Evolutionary conservation across 2,797 vertebrate genomes (phyloP).

Genomic region (Eulemur albifrons): DNA sequence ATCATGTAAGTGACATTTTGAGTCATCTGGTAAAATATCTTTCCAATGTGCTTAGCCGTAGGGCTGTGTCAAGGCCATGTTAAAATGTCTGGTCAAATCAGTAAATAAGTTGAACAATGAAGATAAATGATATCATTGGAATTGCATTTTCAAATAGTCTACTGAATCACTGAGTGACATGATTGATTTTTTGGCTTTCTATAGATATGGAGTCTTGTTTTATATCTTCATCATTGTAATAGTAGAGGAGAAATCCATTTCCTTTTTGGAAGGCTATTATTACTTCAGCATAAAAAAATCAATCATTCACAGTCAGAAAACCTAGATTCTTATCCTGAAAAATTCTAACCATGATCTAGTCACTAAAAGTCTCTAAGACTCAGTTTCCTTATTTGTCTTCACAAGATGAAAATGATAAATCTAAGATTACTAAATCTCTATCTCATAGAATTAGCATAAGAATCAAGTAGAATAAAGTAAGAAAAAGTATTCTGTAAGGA

Average conservation of each 20-base stretch:
- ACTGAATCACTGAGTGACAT: not conserved
- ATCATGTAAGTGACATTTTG: not conserved
- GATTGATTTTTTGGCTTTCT: not conserved
- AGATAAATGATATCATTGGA: not conserved
- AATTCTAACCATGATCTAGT: not conserved
- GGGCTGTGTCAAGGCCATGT: not conserved
- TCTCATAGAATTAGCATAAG: not conserved
- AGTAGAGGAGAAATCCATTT: not conserved
- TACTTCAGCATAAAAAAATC: not conserved
- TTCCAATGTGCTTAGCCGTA: not conserved
- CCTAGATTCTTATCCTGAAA: not conserved
- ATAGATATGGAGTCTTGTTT: not conserved
- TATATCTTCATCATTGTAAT: not conserved
- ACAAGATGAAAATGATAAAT: not conserved
- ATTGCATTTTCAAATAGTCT: not conserved
- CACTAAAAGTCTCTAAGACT: not conserved
- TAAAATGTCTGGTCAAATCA: not conserved
- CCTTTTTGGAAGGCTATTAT: not conserved
- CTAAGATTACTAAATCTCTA: not conserved
- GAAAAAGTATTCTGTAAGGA: not conserved
- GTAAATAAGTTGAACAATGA: not conserved
- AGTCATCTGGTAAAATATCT: not conserved
- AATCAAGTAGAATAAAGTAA: not conserved
- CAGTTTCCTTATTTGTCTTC: not conserved
- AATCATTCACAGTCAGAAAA: not conserved